phyloP scores from a whole-genome alignment of 1,140 invertebrate species.

The Trinorchestia longiramus region DNA sequence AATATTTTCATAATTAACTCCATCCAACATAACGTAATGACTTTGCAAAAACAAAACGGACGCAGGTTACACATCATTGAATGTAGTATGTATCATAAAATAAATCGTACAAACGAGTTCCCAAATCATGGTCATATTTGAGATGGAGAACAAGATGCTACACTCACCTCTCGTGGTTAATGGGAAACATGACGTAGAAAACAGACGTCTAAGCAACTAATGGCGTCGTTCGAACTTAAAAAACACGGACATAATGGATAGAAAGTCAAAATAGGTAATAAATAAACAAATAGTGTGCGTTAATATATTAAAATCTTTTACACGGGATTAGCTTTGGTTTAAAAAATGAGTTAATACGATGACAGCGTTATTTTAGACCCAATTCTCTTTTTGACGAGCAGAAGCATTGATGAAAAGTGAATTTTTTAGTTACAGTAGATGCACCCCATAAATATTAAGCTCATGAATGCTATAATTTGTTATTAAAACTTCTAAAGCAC shows the following conservation, averaged over 20 bases:
- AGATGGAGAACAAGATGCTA: neutral
- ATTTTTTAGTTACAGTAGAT: neutral
- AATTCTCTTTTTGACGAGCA: neutral
- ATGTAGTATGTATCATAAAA: too few relatives aligned
- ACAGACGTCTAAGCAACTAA: neutral
- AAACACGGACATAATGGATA: neutral
- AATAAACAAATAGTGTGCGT: neutral
- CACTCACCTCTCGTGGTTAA: neutral
- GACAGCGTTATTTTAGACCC: neutral
- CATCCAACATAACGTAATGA: too few relatives aligned
- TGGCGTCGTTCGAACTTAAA: neutral
- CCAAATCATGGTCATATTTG: too few relatives aligned
- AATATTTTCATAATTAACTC: too few relatives aligned
- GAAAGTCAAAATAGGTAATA: neutral
- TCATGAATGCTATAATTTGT: neutral
- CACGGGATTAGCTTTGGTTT: constrained; percentile 8
- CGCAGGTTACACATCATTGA: too few relatives aligned
- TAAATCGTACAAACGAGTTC: too few relatives aligned
- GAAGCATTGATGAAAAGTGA: neutral
- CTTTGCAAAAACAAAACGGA: too few relatives aligned
- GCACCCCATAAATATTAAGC: neutral
- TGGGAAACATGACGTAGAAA: neutral
- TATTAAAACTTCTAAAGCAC: neutral
- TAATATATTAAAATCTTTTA: constrained; percentile 36
- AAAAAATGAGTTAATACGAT: neutral